These are phyloP conservation scores for Drosophila nr. perissopoda DNA, from an alignment of 2,888 invertebrate genomes.

Conservation along the genomic window DNA sequence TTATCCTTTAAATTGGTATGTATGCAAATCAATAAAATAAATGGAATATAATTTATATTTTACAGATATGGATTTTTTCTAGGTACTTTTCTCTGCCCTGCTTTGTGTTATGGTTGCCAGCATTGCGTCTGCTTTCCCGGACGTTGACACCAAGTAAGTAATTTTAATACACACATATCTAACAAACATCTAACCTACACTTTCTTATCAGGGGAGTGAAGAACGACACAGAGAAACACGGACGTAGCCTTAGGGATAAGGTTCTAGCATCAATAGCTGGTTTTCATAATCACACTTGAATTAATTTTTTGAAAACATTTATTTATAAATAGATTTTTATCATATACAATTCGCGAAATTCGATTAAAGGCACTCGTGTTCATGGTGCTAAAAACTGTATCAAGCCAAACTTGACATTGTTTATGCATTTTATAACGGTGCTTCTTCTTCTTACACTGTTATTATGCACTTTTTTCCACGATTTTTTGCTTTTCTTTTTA, in stretches of 20 bases:
- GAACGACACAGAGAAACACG: too few species aligned
- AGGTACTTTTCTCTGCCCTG: constrained; percentile 72
- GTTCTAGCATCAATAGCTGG: constrained; percentile 74
- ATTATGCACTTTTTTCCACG: too few species aligned
- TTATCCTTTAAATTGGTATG: constrained; percentile 79
- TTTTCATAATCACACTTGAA: constrained; percentile 9
- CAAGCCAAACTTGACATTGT: too few species aligned
- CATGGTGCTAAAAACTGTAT: constrained; percentile 21
- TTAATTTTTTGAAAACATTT: too few species aligned
- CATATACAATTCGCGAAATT: too few species aligned
- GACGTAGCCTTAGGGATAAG: accelerated
- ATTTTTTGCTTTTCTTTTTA: too few species aligned
- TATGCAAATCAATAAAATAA: constrained; percentile 22
- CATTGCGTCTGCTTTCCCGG: constrained; percentile 54
- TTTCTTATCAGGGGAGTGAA: constrained; percentile 38
- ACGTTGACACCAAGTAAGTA: constrained; percentile 58
- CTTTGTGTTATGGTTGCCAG: constrained; percentile 63
- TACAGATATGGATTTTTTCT: not conserved
- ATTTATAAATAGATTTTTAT: too few species aligned
- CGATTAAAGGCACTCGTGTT: too few species aligned
- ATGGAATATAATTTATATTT: constrained; percentile 8
- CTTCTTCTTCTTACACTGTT: too few species aligned
- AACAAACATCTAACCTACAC: not conserved
- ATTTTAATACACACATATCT: not conserved
- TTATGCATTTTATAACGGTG: not conserved